Base-by-base conservation (phyloP, 2,888 invertebrate species). In the Lycaena phlaeas region DNA sequence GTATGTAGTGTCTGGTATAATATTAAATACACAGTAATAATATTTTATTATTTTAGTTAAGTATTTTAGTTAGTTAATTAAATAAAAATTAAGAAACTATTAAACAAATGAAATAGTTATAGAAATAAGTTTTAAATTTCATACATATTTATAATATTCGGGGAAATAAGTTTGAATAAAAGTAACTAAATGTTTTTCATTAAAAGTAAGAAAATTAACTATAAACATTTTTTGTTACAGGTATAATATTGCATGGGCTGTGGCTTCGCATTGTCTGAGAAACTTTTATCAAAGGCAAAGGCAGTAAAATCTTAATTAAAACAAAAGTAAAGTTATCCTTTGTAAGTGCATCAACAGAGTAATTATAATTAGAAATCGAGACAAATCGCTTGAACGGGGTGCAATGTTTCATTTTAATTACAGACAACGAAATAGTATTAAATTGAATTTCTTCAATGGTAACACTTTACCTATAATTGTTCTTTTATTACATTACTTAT, bases 171-270 rank as follows among this genome's bases (percentile, higher is more conserved):
- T n/a, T n/a, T n/a, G n/a, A n/a, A n/a, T n/a, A n/a, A n/a, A n/a
- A n/a, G n/a, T n/a, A n/a, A n/a, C n/a, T n/a, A 22, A 34, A 12
- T 18, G 14, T 34, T 34, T 34, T 12, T 18, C 9, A 4, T 22
- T 22, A 22, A 14, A 27, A 38, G 14, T 18, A 14, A 37, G 22
- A 39, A 34, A 15, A 39, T 29, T 38, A 31, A 46, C 27, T 3
- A 18, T 17, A 9, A 14, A 30, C 30, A 41, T 45, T 40, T 11
- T 37, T 50, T 50, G 45, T 48, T 48, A 3, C 44, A 50, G 48
- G 50, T 50, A 50, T 39, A 12, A n/a, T 39, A 27, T 36, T 3
- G 18, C 31, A 34, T 25, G 26, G 15, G 39, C 29, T 14, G 29
- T 14, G 39, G 30, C 30, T 40, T 17, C 34, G 27, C 31, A 40